Percentiles rank a stretch among this genome's conserved stretches.
phyloP scores from a whole-genome alignment of 2,888 invertebrate species.

The Netelia melanura region DNA sequence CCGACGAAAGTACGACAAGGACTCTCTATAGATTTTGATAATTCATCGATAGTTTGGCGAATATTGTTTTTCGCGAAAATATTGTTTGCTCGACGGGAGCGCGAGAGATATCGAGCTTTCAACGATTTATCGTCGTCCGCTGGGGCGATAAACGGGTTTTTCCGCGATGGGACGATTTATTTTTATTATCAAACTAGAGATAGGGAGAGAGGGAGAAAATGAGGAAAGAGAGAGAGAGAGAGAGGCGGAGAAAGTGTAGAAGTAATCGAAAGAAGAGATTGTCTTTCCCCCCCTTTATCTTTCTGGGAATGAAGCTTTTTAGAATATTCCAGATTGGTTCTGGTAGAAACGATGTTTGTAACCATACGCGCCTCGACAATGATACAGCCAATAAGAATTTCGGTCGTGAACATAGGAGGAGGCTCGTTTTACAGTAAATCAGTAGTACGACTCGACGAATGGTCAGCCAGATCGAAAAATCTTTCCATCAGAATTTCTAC shows the following conservation, averaged over 20 bases:
- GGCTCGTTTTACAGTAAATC: too few relatives aligned
- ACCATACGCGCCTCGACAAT: background rate
- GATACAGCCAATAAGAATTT: too few relatives aligned
- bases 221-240: too few relatives aligned
- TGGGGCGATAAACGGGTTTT: conserved; percentile 9
- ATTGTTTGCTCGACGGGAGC: background rate
- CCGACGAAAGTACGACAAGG: too few relatives aligned
- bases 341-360: conserved; percentile 39
- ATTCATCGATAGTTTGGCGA: background rate
- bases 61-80: conserved; percentile 10
- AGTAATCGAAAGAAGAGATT: conserved; percentile 46
- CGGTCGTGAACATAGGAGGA: too few relatives aligned
- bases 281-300: background rate
- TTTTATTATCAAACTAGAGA: conserved; percentile 22
- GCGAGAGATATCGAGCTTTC: background rate
- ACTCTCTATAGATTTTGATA: too few relatives aligned
- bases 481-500: too few relatives aligned
- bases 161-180: conserved; percentile 27
- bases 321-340: conserved; percentile 55
- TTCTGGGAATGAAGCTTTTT: conserved; percentile 5
- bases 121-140: conserved; percentile 11
- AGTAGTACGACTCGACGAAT: too few relatives aligned
- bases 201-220: too few relatives aligned
- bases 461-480: too few relatives aligned
- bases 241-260: background rate